Evolutionary conservation across 1,140 invertebrate species (phyloP).

Genomic region (Drosophila punjabiensis): DNA sequence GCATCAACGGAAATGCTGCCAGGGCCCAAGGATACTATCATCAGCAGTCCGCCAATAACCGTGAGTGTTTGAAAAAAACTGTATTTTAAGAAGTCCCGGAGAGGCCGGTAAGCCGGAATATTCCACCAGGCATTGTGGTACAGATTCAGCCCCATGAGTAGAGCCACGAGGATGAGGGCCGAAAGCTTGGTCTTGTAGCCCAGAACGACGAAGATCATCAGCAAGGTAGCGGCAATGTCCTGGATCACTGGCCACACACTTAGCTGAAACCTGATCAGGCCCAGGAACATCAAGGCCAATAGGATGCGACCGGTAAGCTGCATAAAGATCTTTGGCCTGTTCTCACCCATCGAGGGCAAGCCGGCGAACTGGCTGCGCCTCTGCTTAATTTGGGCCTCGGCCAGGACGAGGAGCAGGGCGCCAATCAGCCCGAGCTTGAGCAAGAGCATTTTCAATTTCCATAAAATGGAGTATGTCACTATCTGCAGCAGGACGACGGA

Average conservation of each 20-base stretch:
- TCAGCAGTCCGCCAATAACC: conserved; percentile 98
- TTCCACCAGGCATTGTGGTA: conserved; percentile 99
- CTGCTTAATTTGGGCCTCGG: conserved; percentile 97
- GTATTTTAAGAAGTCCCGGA: conserved; percentile 99
- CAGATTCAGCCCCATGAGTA: conserved; percentile 96
- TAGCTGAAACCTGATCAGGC: conserved; percentile 96
- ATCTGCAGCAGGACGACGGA: conserved; percentile 99
- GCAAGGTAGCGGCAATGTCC: conserved; percentile 95
- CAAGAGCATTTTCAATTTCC: conserved; percentile 98
- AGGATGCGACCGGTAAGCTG: conserved; percentile 98
- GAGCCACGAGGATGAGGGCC: conserved; percentile 96
- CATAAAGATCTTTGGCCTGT: conserved; percentile 99
- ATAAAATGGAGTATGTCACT: conserved; percentile 98
- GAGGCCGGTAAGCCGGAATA: conserved; percentile 96
- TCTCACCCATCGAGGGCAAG: conserved; percentile 97
- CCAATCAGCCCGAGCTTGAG: conserved; percentile 98
- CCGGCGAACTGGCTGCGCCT: conserved; percentile 96
- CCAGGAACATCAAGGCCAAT: conserved; percentile 99
- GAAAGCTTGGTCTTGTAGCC: conserved; percentile 99
- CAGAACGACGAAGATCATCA: conserved; percentile 98
- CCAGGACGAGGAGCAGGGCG: conserved; percentile 96
- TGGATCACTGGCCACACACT: conserved; percentile 95
- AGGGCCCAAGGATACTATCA: conserved; percentile 99
- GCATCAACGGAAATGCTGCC: conserved; percentile 99
- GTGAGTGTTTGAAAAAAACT: conserved; percentile 99